A percentile compares a stretch with the other conserved stretches of the same genome.
Evolutionary conservation across 2,113 vertebrate genomes (phyloP).

Genomic region (Dipodomys merriami): DNA sequence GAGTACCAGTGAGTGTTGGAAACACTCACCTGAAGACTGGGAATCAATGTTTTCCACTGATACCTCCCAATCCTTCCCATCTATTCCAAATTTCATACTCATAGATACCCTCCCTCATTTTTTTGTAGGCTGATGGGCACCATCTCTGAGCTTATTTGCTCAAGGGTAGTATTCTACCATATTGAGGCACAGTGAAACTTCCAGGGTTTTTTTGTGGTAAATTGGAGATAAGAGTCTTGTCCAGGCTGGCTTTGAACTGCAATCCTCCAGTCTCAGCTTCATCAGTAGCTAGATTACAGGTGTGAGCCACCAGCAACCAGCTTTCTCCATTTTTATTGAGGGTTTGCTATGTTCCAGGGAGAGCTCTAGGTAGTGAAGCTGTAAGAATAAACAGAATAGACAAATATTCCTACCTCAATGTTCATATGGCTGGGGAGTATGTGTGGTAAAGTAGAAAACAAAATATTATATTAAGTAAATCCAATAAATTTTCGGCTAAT

Average conservation of each 20-base stretch:
- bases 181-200: too few species aligned
- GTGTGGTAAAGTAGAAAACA: not conserved
- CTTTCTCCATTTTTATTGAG: not conserved
- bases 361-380: slow-evolving; percentile 41
- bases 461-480: slow-evolving; percentile 25
- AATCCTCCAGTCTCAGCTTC: too few species aligned
- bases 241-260: too few species aligned
- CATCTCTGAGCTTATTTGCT: too few species aligned
- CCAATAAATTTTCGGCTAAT: not conserved
- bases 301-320: too few species aligned
- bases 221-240: too few species aligned
- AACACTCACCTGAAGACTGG: not conserved
- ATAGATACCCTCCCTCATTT: not conserved
- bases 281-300: too few species aligned
- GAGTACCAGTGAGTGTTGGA: not conserved
- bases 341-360: slow-evolving; percentile 9
- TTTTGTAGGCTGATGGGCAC: too few species aligned
- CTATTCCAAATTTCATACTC: slow-evolving; percentile 11
- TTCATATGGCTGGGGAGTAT: not conserved
- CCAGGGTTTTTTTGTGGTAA: too few species aligned
- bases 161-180: too few species aligned
- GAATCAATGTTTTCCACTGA: not conserved
- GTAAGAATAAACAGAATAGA: slow-evolving; percentile 29
- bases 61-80: not conserved
- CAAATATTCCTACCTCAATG: slow-evolving; percentile 1